Base-by-base conservation (phyloP, 2,113 vertebrate species). In the Cyphomyrus plagiostoma region DNA sequence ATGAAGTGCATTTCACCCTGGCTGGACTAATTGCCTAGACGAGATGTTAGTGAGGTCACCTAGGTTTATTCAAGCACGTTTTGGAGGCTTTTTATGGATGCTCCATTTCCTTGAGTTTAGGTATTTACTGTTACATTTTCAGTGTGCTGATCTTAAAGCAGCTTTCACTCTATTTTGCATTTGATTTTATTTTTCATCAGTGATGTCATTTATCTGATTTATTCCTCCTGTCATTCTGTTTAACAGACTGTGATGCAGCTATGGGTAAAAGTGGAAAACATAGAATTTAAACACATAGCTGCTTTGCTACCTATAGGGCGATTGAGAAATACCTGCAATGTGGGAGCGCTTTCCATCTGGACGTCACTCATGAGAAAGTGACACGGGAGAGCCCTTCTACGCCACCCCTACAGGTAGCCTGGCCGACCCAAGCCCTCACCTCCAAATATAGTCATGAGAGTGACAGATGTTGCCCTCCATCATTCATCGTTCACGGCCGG, bases 311-410 rank as follows among this genome's bases (percentile, higher is more conserved):
- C 70, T 53, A 49, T 52, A 50, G n/a, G 45, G 6, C 48, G 26
- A 48, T 49, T 50, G 13, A 49, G 88, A 50, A 50, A 80, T 19
- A 26, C 13, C 52, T 11, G 52, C 26, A 46, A n/a, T 35, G 58
- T n/a, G 10, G 58, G 42, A 30, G 0, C 21, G 62, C 48, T 93
- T 90, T 90, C 90, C 91, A 17, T 92, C 70, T 77, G 10, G 90
- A 91, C 92, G 92, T 89, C 30, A 93, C 93, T 77, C 94, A 92
- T 94, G 93, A 94, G 92, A 93, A 91, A 90, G 87, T 91, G 92
- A 95, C 93, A 93, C 92, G 94, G 94, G 90, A 39, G 92, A 94
- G 94, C 89, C 90, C 70, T 35, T 30, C 26, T 39, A 35, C 4
- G 35, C 17, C 74, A 90, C 93, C 90, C 92, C 92, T 90, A 91